Conservation (phyloP, 2,113 vertebrate genomes). For the Casuarius casuarius region DNA sequence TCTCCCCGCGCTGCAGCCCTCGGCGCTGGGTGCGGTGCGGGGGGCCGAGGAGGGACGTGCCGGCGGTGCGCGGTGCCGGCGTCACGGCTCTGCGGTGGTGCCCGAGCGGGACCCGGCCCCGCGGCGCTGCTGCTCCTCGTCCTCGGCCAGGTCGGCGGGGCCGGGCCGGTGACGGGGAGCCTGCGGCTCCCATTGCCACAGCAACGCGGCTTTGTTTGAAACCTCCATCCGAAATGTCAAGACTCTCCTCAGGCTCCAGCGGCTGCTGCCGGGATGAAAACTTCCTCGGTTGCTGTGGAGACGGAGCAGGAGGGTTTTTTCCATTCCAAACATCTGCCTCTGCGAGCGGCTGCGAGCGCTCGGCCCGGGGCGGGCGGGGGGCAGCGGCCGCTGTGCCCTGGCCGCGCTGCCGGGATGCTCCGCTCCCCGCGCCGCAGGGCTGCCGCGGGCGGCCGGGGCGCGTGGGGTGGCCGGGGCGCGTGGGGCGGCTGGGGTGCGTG, state of each 20-base stretch:
- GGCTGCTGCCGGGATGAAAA: conserved; percentile 49
- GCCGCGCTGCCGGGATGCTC: background rate
- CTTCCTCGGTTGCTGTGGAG: conserved; percentile 67
- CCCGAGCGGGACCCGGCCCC: fast-evolving
- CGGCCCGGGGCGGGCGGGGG: background rate
- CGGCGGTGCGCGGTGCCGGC: too few relatives aligned
- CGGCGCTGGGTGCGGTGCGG: too few relatives aligned
- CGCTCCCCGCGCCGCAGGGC: background rate
- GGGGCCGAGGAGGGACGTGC: too few relatives aligned
- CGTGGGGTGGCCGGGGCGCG: too few relatives aligned
- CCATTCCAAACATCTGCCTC: conserved; percentile 27
- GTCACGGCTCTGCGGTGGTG: too few relatives aligned
- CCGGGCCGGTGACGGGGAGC: background rate
- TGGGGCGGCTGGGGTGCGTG: too few relatives aligned
- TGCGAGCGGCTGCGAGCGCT: background rate
- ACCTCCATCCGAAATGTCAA: conserved; percentile 55
- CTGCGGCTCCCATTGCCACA: conserved; percentile 26
- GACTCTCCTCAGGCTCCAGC: conserved; percentile 6
- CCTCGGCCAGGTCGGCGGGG: background rate
- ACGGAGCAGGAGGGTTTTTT: background rate
- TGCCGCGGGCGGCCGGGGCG: too few relatives aligned
- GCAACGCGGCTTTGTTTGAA: conserved; percentile 65
- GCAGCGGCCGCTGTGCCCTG: background rate
- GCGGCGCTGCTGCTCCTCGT: background rate
- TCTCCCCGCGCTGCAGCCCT: too few relatives aligned